Evolutionary conservation across 2,888 invertebrate genomes (phyloP), one percentile per base, ranked within the genome.

Genomic region (Apantesis nais): DNA sequence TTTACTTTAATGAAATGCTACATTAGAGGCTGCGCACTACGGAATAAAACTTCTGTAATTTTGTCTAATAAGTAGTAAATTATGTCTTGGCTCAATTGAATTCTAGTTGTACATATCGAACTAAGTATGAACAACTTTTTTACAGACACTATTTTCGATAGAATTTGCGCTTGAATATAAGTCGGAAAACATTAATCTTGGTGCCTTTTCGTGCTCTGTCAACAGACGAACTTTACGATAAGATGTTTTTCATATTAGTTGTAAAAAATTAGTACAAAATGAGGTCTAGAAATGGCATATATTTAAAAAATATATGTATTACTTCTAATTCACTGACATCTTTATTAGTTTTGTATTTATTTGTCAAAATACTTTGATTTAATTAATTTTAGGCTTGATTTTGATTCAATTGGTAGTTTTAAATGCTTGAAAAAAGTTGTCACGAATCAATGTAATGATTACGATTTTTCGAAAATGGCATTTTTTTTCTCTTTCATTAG

Each of bases 131-230:
- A 68, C n/a, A n/a, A n/a, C n/a, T n/a, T 73, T 66, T 78, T 67
- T 67, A 62, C 67, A 25, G 48, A 44, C 19, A 62, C 61, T 22
- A 62, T 11, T 19, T 8, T 8, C 41, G 16, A 52, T 62, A 66
- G 62, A 78, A 68, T 69, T 78, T 61, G 62, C n/a, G 63, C 44
- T 66, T 22, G 55, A 65, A 62, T 74, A 34, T 70, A 67, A 66
- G 67, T 75, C 74, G 78, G 63, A 31, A 81, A 70, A 67, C 66
- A 79, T 81, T 70, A 70, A 73, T 79, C 79, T 79, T 74, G n/a
- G 61, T 34, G 70, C 29, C 31, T 44, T 39, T 70, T 79, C 74
- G 70, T 12, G 66, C 65, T 61, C 79, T 74, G 74, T 72, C 77
- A 73, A 39, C n/a, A 37, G 48, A 37, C 66, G 7, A 76, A 81